These are phyloP conservation scores for Prunella fulvescens DNA, from an alignment of 2,113 vertebrate genomes.

Conservation along the genomic window DNA sequence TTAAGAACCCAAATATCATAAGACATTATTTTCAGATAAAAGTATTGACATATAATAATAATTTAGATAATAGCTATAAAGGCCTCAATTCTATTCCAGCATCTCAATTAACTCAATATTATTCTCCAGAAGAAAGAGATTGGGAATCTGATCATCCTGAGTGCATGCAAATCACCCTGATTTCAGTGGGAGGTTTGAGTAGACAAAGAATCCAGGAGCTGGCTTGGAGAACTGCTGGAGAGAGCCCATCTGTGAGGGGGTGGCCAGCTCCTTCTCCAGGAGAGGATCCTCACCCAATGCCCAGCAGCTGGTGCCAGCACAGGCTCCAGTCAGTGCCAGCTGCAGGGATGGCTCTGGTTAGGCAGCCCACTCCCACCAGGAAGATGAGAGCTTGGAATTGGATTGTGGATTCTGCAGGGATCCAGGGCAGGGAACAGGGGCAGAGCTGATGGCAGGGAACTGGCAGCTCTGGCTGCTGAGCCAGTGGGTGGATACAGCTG, in stretches of 20 bases:
- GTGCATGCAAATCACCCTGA: not conserved
- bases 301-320: not conserved
- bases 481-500: not conserved
- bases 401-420: not conserved
- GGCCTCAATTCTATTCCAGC: not conserved
- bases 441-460: not conserved
- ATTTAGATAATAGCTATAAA: not conserved
- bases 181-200: not conserved
- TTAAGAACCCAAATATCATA: not conserved
- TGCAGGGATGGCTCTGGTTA: not conserved
- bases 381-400: not conserved
- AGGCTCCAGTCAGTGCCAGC: not conserved
- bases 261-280: not conserved
- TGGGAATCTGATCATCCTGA: not conserved
- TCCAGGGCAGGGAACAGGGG: not conserved
- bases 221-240: not conserved
- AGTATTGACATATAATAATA: not conserved
- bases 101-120: not conserved
- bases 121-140: not conserved
- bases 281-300: accelerated
- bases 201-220: not conserved
- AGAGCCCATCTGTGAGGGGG: not conserved
- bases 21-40: not conserved
- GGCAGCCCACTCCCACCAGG: accelerated
- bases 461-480: not conserved